Percentiles rank a stretch among this genome's conserved stretches.
These are phyloP conservation scores for Pantelozetes paolii DNA, from an alignment of 2,888 invertebrate species.

Conservation along the genomic window DNA sequence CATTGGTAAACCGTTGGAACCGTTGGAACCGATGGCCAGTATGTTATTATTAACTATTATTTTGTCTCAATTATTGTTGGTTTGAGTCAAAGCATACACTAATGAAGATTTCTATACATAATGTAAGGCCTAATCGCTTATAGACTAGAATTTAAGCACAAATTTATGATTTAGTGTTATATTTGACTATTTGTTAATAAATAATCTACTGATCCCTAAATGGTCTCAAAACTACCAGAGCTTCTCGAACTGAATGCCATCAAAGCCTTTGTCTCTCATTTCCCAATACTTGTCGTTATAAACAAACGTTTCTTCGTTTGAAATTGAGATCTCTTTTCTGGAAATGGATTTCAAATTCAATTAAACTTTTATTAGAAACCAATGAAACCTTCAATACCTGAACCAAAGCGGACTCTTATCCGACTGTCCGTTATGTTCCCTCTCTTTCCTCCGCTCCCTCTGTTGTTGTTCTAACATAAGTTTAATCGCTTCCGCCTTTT, in stretches of 20 bases:
- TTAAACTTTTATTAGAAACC: background rate
- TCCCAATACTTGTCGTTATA: constrained; percentile 74
- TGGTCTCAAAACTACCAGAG: constrained; percentile 34
- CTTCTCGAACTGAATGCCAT: constrained; percentile 35
- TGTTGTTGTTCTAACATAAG: constrained; percentile 68
- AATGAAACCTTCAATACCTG: constrained; percentile 55
- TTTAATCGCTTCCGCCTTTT: constrained; percentile 67
- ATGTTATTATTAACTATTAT: too few relatives aligned
- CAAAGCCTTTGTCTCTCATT: constrained; percentile 53
- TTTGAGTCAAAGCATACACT: background rate
- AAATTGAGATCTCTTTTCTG: constrained; percentile 52
- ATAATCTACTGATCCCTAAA: background rate
- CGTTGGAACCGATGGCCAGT: too few relatives aligned
- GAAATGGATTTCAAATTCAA: constrained; percentile 39
- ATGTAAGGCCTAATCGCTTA: constrained; percentile 29
- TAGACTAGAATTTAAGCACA: constrained; percentile 32
- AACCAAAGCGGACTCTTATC: constrained; percentile 59
- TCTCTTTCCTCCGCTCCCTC: constrained; percentile 63
- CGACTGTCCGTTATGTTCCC: constrained; percentile 59
- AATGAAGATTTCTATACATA: background rate
- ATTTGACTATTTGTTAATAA: background rate
- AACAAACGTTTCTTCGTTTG: constrained; percentile 64
- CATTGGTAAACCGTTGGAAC: too few relatives aligned
- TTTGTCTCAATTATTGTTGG: too few relatives aligned
- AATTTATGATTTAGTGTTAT: background rate